phyloP scores from a whole-genome alignment of 2,888 invertebrate species.

The Trisateles emortualis region DNA sequence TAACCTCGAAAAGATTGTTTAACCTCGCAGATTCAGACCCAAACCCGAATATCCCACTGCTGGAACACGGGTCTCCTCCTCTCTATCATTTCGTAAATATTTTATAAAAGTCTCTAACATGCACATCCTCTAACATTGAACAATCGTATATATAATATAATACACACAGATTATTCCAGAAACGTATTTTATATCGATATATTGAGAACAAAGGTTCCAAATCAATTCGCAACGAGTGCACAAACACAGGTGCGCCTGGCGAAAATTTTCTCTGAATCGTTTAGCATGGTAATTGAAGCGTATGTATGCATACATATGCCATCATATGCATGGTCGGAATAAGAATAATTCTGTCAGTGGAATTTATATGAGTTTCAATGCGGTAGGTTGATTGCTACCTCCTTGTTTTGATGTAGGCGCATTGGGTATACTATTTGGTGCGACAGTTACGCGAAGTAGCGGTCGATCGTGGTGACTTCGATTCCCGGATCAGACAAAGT shows the following conservation, averaged over 20 bases:
- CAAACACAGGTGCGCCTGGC: slow-evolving; percentile 44
- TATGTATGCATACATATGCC: slow-evolving; percentile 60
- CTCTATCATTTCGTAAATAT: too few relatives aligned
- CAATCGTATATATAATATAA: background rate
- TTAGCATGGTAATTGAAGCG: slow-evolving; percentile 70
- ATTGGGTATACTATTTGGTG: too few relatives aligned
- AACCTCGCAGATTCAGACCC: too few relatives aligned
- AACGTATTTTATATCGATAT: slow-evolving; percentile 9
- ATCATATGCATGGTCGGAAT: slow-evolving; percentile 53
- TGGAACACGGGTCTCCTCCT: too few relatives aligned
- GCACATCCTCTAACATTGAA: too few relatives aligned
- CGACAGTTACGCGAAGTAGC: too few relatives aligned
- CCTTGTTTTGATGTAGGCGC: background rate
- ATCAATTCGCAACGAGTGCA: slow-evolving; percentile 21
- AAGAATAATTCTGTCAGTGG: slow-evolving; percentile 59
- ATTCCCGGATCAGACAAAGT: too few relatives aligned
- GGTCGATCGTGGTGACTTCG: too few relatives aligned
- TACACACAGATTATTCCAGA: slow-evolving; percentile 19
- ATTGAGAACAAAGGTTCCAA: slow-evolving; percentile 31
- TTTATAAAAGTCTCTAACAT: too few relatives aligned
- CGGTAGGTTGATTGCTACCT: slow-evolving; percentile 52
- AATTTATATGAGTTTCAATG: slow-evolving; percentile 61
- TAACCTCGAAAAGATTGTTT: too few relatives aligned
- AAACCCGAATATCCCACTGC: too few relatives aligned
- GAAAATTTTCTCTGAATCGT: slow-evolving; percentile 74